Evolutionary conservation across 1,140 invertebrate genomes (phyloP).

Genomic region (Proctacanthus coquilletti): DNA sequence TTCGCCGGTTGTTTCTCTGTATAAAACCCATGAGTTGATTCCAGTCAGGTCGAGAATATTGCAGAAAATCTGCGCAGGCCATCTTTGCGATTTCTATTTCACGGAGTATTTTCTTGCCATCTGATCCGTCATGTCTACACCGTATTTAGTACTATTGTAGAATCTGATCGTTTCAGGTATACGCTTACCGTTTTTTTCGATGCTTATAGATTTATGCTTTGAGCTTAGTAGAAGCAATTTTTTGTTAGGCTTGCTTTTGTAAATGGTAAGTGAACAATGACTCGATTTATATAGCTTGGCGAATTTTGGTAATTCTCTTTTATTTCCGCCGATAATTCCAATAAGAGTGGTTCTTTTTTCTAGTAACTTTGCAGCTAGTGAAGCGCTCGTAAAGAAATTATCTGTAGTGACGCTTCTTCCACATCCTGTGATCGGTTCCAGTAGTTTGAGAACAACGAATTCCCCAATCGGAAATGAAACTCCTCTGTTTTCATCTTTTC

Average conservation of each 20-base stretch:
- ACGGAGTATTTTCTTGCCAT: constrained; percentile 11
- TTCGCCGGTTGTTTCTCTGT: constrained; percentile 13
- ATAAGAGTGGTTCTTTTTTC: constrained; percentile 9
- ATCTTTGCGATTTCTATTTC: constrained; percentile 13
- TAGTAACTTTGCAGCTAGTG: constrained; percentile 11
- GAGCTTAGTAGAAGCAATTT: constrained; percentile 10
- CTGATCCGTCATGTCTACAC: constrained; percentile 7
- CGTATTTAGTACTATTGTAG: constrained; percentile 13
- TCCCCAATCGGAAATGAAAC: constrained; percentile 6
- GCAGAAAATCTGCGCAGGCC: constrained; percentile 17
- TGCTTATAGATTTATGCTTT: constrained; percentile 7
- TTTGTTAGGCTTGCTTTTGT: constrained; percentile 13
- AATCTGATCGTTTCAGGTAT: constrained; percentile 10
- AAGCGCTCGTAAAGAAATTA: constrained; percentile 15
- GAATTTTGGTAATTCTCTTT: constrained; percentile 8
- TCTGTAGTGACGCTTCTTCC: constrained; percentile 17
- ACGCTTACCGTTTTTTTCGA: constrained; percentile 7
- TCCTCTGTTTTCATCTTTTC: constrained; percentile 15
- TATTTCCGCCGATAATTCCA: constrained; percentile 8
- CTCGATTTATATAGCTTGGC: constrained; percentile 10
- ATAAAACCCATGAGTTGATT: constrained; percentile 17
- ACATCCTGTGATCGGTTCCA: constrained; percentile 11
- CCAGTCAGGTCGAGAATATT: constrained; percentile 17
- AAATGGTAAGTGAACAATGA: constrained; percentile 9
- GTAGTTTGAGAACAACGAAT: constrained; percentile 12